Conservation (phyloP, 2,113 vertebrate species). For the Pachycephala philippinensis region DNA sequence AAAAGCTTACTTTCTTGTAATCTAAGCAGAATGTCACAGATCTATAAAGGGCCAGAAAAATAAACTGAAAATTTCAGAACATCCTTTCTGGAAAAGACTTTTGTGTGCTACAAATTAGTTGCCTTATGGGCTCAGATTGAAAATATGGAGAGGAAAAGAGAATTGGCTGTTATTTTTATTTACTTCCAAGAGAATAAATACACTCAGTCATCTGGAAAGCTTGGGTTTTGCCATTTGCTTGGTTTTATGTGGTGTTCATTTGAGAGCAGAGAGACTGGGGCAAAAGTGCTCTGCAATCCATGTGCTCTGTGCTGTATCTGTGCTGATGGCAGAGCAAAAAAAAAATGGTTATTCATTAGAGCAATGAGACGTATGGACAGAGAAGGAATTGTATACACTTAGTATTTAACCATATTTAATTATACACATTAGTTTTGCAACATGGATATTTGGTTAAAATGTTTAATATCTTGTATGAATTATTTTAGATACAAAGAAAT, state of each 20-base stretch:
- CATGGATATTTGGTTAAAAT: not conserved
- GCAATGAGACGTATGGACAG: fast-evolving
- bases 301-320: not conserved
- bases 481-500: not conserved
- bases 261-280: not conserved
- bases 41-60: not conserved
- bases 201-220: not conserved
- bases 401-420: not conserved
- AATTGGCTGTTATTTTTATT: not conserved
- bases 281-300: not conserved
- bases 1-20: not conserved
- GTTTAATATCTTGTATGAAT: not conserved
- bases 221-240: not conserved
- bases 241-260: not conserved
- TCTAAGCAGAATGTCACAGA: not conserved
- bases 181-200: not conserved
- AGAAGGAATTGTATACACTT: not conserved
- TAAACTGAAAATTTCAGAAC: not conserved
- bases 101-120: not conserved
- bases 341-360: not conserved
- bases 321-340: not conserved
- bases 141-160: not conserved
- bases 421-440: not conserved
- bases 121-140: not conserved
- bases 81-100: not conserved